Evolutionary conservation across 1,140 invertebrate genomes (phyloP), one percentile per base, ranked within the genome.

Genomic region (Andricus grossulariae): DNA sequence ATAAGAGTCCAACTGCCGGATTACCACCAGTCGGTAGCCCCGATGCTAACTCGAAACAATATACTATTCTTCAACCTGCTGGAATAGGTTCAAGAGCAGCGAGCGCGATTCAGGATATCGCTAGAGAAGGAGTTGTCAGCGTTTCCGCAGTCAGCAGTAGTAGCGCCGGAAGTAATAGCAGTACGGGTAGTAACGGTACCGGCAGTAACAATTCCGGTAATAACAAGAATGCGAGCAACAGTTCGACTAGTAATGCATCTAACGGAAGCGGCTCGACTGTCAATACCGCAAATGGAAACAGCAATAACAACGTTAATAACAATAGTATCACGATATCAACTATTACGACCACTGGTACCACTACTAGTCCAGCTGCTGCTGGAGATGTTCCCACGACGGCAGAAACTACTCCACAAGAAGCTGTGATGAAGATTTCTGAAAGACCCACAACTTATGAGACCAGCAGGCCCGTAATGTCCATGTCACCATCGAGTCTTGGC

Each of bases 11-110:
- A 0, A 76, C 54, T 74, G 57, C 75, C 72, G 79, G 82, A 18
- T 51, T 89, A 6, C 83, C 88, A 6, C 88, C 91, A 16, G 90
- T 91, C 0, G 91, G 90, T 21, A 93, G 93, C 21, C 93, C 93
- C 0, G 93, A 94, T 75, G 88, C 90, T 2, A 90, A 87, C 54
- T 85, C 91, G 78, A 93, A 96, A 89, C 96, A 97, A 84, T 97
- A 97, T 84, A 97, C 96, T 16, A 96, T 96, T 71, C 91, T 97
- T 18, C 96, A 97, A 86, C 96, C 96, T 1, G 96, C 96, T 11
- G 94, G 94, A 16, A 92, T 94, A 0, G 94, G 95, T 3, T 96
- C 95, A 7, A 93, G 95, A 49, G 95, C 95, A 0, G 95, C 95
- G 2, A 95, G 94, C 19, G 95, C 95, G 0, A 93, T 96, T 71